A percentile compares a stretch with the other conserved stretches of the same genome.
Conservation (phyloP, 2,888 invertebrate genomes). For the Epiperipatus broadwayi region DNA sequence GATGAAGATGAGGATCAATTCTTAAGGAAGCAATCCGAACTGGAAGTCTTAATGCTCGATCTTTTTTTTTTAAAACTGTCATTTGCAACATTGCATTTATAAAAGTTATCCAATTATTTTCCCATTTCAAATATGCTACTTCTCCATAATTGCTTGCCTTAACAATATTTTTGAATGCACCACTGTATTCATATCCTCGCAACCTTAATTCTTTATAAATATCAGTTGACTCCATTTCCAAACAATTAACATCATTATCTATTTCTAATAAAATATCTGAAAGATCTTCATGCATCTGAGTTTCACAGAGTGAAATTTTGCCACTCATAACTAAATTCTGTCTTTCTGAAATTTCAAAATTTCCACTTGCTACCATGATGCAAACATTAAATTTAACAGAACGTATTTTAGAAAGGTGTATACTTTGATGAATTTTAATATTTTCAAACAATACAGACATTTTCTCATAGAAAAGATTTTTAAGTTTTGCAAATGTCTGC, state of each 20-base stretch:
- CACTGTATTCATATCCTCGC: slow-evolving; percentile 67
- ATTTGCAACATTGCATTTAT: slow-evolving; percentile 93
- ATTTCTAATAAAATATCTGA: too few relatives aligned
- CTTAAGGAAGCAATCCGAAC: slow-evolving; percentile 61
- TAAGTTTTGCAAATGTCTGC: too few relatives aligned
- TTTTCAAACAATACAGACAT: slow-evolving; percentile 71
- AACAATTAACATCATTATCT: too few relatives aligned
- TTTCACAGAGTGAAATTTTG: too few relatives aligned
- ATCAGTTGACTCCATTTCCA: too few relatives aligned
- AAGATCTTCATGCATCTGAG: too few relatives aligned
- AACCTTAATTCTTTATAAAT: slow-evolving; percentile 68
- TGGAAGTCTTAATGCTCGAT: slow-evolving; percentile 62
- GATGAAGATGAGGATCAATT: slow-evolving; percentile 58
- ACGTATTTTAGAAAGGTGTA: slow-evolving; percentile 66
- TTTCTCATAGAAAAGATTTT: slow-evolving; percentile 45
- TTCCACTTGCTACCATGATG: slow-evolving; percentile 59
- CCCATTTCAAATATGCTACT: slow-evolving; percentile 49
- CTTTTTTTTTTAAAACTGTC: slow-evolving; percentile 52
- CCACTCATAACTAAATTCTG: slow-evolving; percentile 66
- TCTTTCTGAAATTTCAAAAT: slow-evolving; percentile 75
- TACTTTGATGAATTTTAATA: slow-evolving; percentile 75
- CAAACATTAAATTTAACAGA: slow-evolving; percentile 58
- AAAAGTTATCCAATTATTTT: slow-evolving; percentile 78
- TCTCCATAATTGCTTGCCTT: slow-evolving; percentile 34
- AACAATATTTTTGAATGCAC: slow-evolving; percentile 59